A percentile compares a stretch with the other conserved stretches of the same genome.
Conservation (phyloP, 2,113 vertebrate genomes). For the Salvelinus sp. region DNA sequence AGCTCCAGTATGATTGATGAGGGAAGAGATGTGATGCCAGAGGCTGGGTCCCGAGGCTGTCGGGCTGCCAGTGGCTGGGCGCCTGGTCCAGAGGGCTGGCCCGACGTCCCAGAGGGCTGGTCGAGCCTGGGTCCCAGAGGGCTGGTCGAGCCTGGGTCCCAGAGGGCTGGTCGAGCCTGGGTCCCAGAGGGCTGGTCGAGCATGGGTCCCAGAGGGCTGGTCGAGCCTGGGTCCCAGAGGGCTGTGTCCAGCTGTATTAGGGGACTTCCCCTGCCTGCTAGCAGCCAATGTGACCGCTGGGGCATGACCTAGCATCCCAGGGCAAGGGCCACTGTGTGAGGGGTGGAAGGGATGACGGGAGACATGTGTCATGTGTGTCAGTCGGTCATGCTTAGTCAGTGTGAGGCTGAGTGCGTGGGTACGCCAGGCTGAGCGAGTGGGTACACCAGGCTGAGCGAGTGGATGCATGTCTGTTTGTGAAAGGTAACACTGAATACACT, state of each 20-base stretch:
- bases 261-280: slow-evolving; percentile 1
- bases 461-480: neutral
- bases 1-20: neutral
- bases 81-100: no score
- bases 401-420: neutral
- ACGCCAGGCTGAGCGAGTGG: neutral
- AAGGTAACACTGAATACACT: neutral
- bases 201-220: no score
- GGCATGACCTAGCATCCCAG: slow-evolving; percentile 23
- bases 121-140: neutral
- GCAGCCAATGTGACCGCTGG: slow-evolving; percentile 11
- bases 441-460: neutral
- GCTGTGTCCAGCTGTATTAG: neutral
- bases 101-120: no score
- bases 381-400: neutral
- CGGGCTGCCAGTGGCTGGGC: no score
- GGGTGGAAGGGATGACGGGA: no score
- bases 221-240: no score
- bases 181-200: no score
- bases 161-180: no score
- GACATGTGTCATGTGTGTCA: no score
- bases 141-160: neutral
- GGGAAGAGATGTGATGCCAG: neutral
- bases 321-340: slow-evolving; percentile 31
- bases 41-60: no score